Conservation (phyloP, 1,140 invertebrate genomes). For the Tetramorium simillimum region DNA sequence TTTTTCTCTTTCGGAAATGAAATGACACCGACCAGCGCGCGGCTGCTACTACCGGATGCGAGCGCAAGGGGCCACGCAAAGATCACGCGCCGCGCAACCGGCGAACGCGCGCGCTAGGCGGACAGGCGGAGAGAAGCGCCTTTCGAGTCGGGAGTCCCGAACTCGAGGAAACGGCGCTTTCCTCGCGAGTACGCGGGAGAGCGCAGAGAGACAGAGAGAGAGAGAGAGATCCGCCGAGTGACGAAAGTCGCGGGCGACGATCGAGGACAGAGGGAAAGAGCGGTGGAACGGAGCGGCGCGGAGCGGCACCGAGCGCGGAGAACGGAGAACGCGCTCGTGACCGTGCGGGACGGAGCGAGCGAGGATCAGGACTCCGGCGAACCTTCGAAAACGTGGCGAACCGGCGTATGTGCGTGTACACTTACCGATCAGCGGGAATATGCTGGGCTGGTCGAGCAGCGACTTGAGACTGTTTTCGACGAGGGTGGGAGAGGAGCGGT, state of each 20-base stretch:
- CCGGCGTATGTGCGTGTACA: constrained; percentile 70
- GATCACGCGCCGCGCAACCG: constrained; percentile 31
- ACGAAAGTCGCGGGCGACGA: background rate
- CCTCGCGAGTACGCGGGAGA: background rate
- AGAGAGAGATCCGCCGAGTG: background rate
- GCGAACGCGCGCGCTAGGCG: background rate
- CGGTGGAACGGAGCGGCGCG: background rate
- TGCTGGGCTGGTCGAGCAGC: constrained; percentile 91
- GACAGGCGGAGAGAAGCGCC: background rate
- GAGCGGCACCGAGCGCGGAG: no score
- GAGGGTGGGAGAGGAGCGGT: constrained; percentile 91
- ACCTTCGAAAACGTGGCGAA: no score
- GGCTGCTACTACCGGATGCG: background rate
- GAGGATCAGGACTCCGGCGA: no score
- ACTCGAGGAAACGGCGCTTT: background rate
- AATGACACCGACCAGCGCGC: no score
- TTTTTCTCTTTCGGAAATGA: background rate
- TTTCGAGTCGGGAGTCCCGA: no score
- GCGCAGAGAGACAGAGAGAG: no score
- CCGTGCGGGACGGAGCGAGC: background rate
- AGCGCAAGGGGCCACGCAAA: background rate
- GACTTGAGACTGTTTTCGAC: constrained; percentile 92
- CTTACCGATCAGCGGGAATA: constrained; percentile 92
- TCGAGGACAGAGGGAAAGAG: constrained; percentile 5
- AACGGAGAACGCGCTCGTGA: no score